A percentile compares a stretch with the other conserved stretches of the same genome.
These are phyloP conservation scores for Vireo altiloquus DNA, from an alignment of 2,113 vertebrate species.

Conservation along the genomic window DNA sequence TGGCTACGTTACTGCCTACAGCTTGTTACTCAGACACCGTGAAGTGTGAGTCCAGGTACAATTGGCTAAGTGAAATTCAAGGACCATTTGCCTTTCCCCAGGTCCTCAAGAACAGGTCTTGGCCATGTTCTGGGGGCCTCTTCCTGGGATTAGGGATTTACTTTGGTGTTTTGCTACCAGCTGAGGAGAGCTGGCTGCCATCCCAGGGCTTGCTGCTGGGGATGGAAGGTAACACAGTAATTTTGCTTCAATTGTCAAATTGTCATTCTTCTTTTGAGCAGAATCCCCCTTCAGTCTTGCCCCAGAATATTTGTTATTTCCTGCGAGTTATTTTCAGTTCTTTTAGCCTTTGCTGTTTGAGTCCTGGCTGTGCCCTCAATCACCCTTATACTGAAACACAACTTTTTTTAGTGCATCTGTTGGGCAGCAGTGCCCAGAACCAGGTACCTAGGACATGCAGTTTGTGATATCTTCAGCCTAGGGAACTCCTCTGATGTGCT, in stretches of 20 bases:
- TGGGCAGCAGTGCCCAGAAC: neutral
- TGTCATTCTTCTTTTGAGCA: neutral
- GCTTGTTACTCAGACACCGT: neutral
- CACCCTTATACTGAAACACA: neutral
- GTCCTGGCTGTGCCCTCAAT: neutral
- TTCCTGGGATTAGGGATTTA: neutral
- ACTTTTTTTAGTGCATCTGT: neutral
- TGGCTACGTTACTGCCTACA: rapidly evolving
- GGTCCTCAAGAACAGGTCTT: neutral
- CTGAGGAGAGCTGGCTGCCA: neutral
- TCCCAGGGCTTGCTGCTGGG: neutral
- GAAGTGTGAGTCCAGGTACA: neutral
- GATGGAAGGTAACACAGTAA: neutral
- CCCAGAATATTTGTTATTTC: neutral
- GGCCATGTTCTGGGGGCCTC: too few relatives aligned
- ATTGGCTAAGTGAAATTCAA: neutral
- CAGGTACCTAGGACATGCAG: neutral
- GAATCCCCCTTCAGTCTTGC: neutral
- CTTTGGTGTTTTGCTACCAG: neutral
- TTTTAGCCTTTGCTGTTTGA: neutral
- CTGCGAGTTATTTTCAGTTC: neutral
- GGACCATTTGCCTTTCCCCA: rapidly evolving
- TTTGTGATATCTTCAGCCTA: neutral
- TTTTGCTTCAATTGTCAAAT: neutral
- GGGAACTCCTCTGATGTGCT: neutral